Evolutionary conservation across 2,797 vertebrate genomes (phyloP), one percentile per base, ranked within the genome.

Genomic region (Tinamus major): DNA sequence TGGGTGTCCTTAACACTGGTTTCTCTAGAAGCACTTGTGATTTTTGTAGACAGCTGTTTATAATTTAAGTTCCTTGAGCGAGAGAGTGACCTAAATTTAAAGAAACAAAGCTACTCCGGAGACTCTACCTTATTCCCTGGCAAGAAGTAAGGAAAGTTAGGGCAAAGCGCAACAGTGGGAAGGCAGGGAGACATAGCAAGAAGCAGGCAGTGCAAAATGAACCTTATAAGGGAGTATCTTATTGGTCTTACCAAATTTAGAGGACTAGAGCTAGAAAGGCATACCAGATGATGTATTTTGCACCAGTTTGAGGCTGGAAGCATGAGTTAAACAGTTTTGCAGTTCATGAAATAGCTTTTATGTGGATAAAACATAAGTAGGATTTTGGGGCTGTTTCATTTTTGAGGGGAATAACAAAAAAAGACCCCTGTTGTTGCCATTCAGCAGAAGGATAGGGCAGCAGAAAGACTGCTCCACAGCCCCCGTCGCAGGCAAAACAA

Each of bases 1-100:
- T 1, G 8, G 13, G 63, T 11, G 1, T n/a, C n/a, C 35, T 85
- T 89, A 79, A 61, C 1, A 2, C 37, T 56, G 67, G 42, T 80
- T 94, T 35, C 18, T 95, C 72, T 41, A 87, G 27, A 76, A 93
- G 89, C 26, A 81, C 51, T 81, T 91, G 85, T 77, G 53, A 55
- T 58, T 92, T 83, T 92, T 87, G 70, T 46, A 74, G 74, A 41
- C 89, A 96, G 91, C 92, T 95, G 89, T 95, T 95, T 93, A 74
- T 84, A 91, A 95, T 96, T 95, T 93, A 85, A 91, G 82, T 55
- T 91, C 87, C 83, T 12, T 85, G 59, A 91, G 42, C 77, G 74
- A 93, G 89, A 64, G 27, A 95, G 59, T 62, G 89, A 91, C 13
- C 15, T 39, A 49, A 84, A 89, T 85, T 91, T 79, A 84, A 90